These are phyloP conservation scores for Oryctolagus cuniculus DNA, from an alignment of 2,113 vertebrate species.

Conservation along the genomic window mOryCun1.1 NC_091434.1:32626501-32627000, in stretches of 20 bases:
- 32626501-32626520: neutral
- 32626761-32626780: slow-evolving; percentile 72
- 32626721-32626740: slow-evolving; percentile 46
- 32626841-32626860: slow-evolving; percentile 74
- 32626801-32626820: slow-evolving; percentile 68
- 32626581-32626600: neutral
- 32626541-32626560: neutral
- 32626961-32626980: slow-evolving; percentile 71
- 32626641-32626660: slow-evolving; percentile 2
- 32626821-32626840: slow-evolving; percentile 79
- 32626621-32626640: neutral
- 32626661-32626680: neutral
- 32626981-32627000: slow-evolving; percentile 76
- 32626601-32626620: neutral
- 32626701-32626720: slow-evolving; percentile 47
- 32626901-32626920: neutral
- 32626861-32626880: slow-evolving; percentile 74
- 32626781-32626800: slow-evolving; percentile 58
- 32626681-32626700: neutral
- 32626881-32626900: slow-evolving; percentile 43
- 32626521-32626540: neutral
- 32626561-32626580: slow-evolving; percentile 12
- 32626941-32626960: slow-evolving; percentile 77
- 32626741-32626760: slow-evolving; percentile 73
- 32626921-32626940: neutral